Conservation (phyloP, 2,888 invertebrate genomes). For the Fissipunctia ypsillon region DNA sequence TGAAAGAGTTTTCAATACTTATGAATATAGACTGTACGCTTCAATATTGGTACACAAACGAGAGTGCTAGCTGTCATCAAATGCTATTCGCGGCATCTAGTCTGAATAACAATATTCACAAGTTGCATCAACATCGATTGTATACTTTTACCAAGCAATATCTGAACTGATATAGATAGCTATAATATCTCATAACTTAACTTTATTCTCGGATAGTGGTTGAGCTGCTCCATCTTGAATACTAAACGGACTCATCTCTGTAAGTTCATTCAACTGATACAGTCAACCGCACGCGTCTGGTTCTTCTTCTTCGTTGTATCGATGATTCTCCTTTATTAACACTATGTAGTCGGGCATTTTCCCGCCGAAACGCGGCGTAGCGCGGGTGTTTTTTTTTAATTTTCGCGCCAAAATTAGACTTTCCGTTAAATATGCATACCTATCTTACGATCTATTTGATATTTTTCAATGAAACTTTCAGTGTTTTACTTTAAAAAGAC, state of each 20-base stretch:
- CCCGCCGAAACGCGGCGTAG: too few species aligned
- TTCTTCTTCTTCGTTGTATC: too few species aligned
- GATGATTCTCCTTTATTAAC: too few species aligned
- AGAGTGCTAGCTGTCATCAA: slow-evolving; percentile 28
- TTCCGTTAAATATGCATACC: too few species aligned
- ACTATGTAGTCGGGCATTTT: too few species aligned
- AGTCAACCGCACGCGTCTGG: background rate
- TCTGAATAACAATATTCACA: slow-evolving; percentile 34
- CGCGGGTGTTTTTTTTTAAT: too few species aligned
- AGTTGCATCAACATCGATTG: slow-evolving; percentile 18
- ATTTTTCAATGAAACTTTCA: too few species aligned
- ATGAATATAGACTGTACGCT: background rate
- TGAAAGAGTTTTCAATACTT: background rate
- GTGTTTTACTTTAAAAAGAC: too few species aligned
- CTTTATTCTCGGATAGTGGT: slow-evolving; percentile 7
- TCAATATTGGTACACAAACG: slow-evolving; percentile 4
- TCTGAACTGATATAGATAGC: slow-evolving; percentile 2
- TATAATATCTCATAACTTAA: too few species aligned
- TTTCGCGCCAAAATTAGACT: too few species aligned
- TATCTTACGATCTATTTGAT: too few species aligned
- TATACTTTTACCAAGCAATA: slow-evolving; percentile 22
- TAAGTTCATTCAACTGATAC: slow-evolving; percentile 24
- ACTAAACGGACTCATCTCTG: slow-evolving; percentile 24
- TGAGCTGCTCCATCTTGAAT: slow-evolving; percentile 42
- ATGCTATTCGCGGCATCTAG: background rate